Evolutionary conservation across 2,888 invertebrate genomes (phyloP), one percentile per base, ranked within the genome.

Genomic region (Trypoxylon attenuatum): DNA sequence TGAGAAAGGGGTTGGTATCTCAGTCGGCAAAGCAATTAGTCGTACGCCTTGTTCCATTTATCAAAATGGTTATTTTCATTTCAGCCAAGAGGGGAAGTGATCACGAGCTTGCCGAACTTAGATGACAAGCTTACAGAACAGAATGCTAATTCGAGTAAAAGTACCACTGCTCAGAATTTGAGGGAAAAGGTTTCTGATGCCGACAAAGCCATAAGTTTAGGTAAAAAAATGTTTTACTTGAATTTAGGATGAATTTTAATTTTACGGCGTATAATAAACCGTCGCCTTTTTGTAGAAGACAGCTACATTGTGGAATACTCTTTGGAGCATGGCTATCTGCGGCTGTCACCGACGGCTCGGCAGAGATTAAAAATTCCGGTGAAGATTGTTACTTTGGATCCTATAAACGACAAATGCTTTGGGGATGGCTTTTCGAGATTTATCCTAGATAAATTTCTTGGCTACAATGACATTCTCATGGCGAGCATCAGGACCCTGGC

Each of bases 251-350:
- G n/a, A 5, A 13, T 50, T 42, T 33, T 66, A 62, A 77, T 91
- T 90, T 88, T 4, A 33, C 13, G n/a, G 8, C 8, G 13, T 2
- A 1, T 13, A 2, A 2, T 33, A 33, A 10, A 33, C 13, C 33
- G n/a, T n/a, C n/a, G n/a, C n/a, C n/a, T n/a, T n/a, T n/a, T n/a
- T n/a, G n/a, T 91, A 85, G 96, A 96, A 79, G 97, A 98, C 81
- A 95, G 96, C 83, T 98, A 98, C 86, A 98, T 99, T 46, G 94
- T 99, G 1, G 99, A 99, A 87, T 99, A 99, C 89, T 96, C 99
- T 0, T 88, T 99, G 73, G 98, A 99, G 87, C 98, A 99, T 87
- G 99, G 99, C 0, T 96, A 98, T 85, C 89, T 99, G 23, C 91
- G 99, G 0, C 89, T 99, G 3, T 96, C 96, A 2, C 94, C 96